Evolutionary conservation across 2,888 invertebrate species (phyloP), one percentile per base, ranked within the genome.

Genomic region (Steinernema carpocapsae): DNA sequence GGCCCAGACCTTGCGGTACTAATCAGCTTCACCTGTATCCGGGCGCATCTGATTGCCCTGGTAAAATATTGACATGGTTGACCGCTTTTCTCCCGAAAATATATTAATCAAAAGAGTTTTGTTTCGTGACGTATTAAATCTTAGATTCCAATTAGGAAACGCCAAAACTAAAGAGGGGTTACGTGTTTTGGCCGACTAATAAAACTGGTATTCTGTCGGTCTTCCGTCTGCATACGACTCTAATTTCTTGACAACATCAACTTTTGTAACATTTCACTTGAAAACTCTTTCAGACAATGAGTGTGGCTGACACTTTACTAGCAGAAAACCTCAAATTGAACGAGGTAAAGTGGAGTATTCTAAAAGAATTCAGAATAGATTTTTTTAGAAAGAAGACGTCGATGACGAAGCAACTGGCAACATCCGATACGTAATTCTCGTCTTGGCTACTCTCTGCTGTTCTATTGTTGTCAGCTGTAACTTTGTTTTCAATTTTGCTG

Each of bases 401-500:
- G 26, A 64, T 32, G 64, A 64, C 19, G 52, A 52, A 17, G 17
- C 64, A 32, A 32, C 64, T 10, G 64, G 64, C 1, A 29, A 64
- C 19, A 12, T 75, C 12, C 75, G 75, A 70, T 75, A 75, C 71
- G 24, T 48, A 19, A 75, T 75, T 45, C 72, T 75, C 7, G 14
- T 72, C 19, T 24, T 75, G 14, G 75, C 72, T 1, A 75, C 75
- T 1, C 46, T 75, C 17, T 56, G 72, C 12, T 72, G 72, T 4
- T 72, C 75, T 6, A 70, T 75, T 19, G 75, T 72, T 46, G 72
- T 75, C 43, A 70, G 70, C n/a, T 73, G 76, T 51, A 64, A 32
- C 37, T 76, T 76, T 43, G 76, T 73, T 0, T 76, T 72, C 46
- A 76, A 73, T 32, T 76, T 76, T 24, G 76, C 76, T 0, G 71